These are phyloP conservation scores for Phengaris arion DNA, from an alignment of 2,888 invertebrate species.

Conservation along the genomic window DNA sequence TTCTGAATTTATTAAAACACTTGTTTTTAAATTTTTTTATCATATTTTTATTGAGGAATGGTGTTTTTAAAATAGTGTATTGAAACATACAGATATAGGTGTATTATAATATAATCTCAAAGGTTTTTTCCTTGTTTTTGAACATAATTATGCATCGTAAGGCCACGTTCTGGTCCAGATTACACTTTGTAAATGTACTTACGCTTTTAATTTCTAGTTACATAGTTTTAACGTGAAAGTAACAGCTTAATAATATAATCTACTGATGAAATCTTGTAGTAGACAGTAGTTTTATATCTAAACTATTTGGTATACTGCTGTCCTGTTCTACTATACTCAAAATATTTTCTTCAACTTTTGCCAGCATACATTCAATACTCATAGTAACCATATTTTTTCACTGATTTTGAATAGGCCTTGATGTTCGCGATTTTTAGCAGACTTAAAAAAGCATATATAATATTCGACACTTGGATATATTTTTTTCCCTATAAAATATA, in stretches of 20 bases:
- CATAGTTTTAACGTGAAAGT: no score
- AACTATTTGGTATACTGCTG: background rate
- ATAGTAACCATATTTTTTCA: no score
- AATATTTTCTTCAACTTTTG: no score
- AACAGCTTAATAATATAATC: background rate
- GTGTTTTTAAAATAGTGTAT: conserved; percentile 46
- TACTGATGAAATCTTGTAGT: background rate
- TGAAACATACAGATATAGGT: conserved; percentile 20
- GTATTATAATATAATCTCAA: conserved; percentile 18
- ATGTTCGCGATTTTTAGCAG: no score
- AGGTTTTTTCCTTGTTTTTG: background rate
- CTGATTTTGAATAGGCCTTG: no score
- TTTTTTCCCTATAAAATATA: no score
- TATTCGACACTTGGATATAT: no score
- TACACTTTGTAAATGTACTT: background rate
- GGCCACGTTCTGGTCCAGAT: conserved; percentile 1
- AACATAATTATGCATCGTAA: conserved; percentile 3
- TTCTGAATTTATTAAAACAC: conserved; percentile 11
- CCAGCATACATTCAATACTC: no score
- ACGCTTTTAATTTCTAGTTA: background rate
- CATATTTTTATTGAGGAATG: conserved; percentile 63
- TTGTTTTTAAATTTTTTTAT: conserved; percentile 33
- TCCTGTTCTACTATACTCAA: no score
- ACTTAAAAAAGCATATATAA: no score
- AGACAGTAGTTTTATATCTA: background rate